These are phyloP conservation scores for Nanorana parkeri DNA, from an alignment of 2,113 vertebrate genomes.

Conservation along the genomic window DNA sequence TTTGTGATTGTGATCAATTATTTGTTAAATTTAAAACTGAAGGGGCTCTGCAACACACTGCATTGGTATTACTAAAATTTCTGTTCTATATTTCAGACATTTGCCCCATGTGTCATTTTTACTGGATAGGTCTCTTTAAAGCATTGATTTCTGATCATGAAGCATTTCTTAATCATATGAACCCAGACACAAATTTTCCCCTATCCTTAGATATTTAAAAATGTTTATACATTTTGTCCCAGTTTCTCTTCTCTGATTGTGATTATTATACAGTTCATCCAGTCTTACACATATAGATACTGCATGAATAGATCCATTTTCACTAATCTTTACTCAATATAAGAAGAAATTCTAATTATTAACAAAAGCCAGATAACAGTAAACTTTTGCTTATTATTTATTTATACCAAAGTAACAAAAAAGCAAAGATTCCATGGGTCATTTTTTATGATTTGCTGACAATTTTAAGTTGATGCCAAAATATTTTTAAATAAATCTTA, in stretches of 20 bases:
- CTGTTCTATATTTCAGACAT: slow-evolving; percentile 2
- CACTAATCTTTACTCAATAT: too few relatives aligned
- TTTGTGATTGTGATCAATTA: background rate
- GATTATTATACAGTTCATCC: slow-evolving; percentile 37
- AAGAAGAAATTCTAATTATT: too few relatives aligned
- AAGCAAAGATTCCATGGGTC: slow-evolving; percentile 19
- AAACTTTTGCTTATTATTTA: background rate
- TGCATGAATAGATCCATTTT: background rate
- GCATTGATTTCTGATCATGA: background rate
- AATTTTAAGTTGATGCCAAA: too few relatives aligned
- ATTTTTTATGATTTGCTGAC: background rate
- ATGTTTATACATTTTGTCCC: background rate
- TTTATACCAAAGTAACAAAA: background rate
- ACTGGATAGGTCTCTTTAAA: background rate
- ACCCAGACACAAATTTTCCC: slow-evolving; percentile 41
- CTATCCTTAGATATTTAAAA: background rate
- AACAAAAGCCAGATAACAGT: too few relatives aligned
- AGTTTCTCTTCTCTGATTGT: slow-evolving; percentile 46
- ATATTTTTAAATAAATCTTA: too few relatives aligned
- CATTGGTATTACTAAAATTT: background rate
- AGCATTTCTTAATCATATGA: slow-evolving; percentile 48
- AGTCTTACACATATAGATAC: background rate
- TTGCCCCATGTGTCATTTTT: background rate
- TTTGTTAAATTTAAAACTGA: background rate
- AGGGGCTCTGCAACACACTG: background rate